Conservation (phyloP, 23 tunicate species). For the Pegea sp. region DNA sequence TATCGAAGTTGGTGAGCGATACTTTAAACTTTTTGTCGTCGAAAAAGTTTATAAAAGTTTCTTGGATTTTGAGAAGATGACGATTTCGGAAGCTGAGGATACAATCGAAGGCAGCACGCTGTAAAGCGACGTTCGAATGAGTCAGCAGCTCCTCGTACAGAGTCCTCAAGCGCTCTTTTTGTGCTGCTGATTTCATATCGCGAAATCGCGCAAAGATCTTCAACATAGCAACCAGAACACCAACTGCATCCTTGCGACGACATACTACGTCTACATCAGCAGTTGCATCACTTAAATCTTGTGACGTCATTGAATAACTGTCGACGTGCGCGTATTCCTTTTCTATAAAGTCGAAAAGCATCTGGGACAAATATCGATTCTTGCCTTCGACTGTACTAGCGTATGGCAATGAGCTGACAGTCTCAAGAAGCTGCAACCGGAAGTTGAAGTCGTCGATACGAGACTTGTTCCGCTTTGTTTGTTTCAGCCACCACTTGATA, state of each 20-base stretch:
- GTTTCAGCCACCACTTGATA: constrained; percentile 12
- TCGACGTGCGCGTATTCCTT: constrained; percentile 59
- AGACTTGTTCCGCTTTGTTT: not conserved
- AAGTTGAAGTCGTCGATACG: constrained; percentile 21
- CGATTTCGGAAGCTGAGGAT: constrained; percentile 10
- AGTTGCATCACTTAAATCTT: constrained; percentile 5
- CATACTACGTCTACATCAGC: not conserved
- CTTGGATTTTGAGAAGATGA: constrained; percentile 11
- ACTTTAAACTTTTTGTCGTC: constrained; percentile 49
- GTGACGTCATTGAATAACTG: constrained; percentile 9
- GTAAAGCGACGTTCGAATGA: constrained; percentile 26
- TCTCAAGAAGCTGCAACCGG: constrained; percentile 36
- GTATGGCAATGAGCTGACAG: constrained; percentile 18
- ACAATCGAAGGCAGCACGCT: constrained; percentile 36
- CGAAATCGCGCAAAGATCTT: constrained; percentile 31
- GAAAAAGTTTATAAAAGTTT: constrained; percentile 11
- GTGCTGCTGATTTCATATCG: constrained; percentile 8
- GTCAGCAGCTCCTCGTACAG: constrained; percentile 26
- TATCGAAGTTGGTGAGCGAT: constrained; percentile 16
- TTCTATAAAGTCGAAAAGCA: constrained; percentile 32
- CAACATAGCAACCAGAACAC: constrained; percentile 15
- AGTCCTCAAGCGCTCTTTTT: constrained; percentile 8
- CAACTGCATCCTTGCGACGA: constrained; percentile 4
- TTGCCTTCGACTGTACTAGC: constrained; percentile 9
- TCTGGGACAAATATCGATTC: constrained; percentile 10